phyloP scores from a whole-genome alignment of 2,797 vertebrate genomes.

The Chaetodon trifasciatus region DNA sequence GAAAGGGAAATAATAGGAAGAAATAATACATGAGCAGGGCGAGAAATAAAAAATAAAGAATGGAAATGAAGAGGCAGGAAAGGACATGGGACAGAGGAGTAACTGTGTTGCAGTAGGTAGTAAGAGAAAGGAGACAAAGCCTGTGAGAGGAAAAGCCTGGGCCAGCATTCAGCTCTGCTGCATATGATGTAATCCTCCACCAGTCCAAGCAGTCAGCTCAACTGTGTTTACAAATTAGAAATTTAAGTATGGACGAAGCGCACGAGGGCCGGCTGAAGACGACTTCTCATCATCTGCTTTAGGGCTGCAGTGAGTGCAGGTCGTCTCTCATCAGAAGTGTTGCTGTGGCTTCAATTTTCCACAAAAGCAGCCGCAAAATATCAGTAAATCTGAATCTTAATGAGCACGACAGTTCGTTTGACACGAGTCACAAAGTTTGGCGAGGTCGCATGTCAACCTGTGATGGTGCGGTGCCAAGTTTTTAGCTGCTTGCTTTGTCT shows the following conservation, averaged over 20 bases:
- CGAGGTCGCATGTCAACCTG: not conserved
- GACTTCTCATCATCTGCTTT: not conserved
- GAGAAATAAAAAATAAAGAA: not conserved
- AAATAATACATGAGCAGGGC: not conserved
- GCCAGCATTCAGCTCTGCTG: slow-evolving; percentile 72
- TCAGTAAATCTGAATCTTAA: slow-evolving; percentile 14
- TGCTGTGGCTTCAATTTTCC: not conserved
- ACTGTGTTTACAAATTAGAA: slow-evolving; percentile 40
- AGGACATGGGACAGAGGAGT: slow-evolving; percentile 8
- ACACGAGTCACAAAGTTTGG: not conserved
- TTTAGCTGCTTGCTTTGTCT: too few species aligned
- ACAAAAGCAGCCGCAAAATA: not conserved
- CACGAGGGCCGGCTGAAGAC: not conserved
- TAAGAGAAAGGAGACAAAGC: slow-evolving; percentile 68
- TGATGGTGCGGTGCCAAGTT: not conserved
- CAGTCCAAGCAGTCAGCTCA: slow-evolving; percentile 50
- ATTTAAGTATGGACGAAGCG: slow-evolving; percentile 35
- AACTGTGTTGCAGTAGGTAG: slow-evolving; percentile 24
- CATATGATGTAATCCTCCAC: slow-evolving; percentile 75
- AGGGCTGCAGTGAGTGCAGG: not conserved
- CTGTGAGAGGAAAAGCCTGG: slow-evolving; percentile 57
- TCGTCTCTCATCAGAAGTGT: not conserved
- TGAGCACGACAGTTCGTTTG: slow-evolving; percentile 5
- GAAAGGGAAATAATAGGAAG: not conserved
- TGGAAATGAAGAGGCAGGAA: slow-evolving; percentile 10